A percentile compares a stretch with the other conserved stretches of the same genome.
These are phyloP conservation scores for Coracias cyanogaster DNA, from an alignment of 2,797 vertebrate species.

Conservation along the genomic window DNA sequence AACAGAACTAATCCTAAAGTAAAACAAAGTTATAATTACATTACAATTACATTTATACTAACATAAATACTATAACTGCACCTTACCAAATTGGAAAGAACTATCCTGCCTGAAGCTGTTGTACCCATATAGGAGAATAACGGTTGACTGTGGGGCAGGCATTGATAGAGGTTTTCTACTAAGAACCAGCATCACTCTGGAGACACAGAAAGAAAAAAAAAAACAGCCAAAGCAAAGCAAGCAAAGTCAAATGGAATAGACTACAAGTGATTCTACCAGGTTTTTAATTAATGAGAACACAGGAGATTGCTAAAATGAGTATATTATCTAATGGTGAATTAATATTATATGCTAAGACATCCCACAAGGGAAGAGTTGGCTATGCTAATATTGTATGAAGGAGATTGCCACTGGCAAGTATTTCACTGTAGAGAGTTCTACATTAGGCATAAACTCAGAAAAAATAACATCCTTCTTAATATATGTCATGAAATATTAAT, in stretches of 20 bases:
- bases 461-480: conserved; percentile 24
- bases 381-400: conserved; percentile 75
- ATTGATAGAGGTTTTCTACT: background rate
- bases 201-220: background rate
- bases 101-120: background rate
- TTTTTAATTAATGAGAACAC: conserved; percentile 77
- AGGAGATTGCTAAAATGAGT: conserved; percentile 71
- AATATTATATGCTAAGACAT: conserved; percentile 74
- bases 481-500: conserved; percentile 68
- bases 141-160: background rate
- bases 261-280: conserved; percentile 50
- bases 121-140: background rate
- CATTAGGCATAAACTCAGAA: conserved; percentile 60
- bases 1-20: background rate
- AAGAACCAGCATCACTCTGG: background rate
- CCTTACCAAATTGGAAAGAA: background rate
- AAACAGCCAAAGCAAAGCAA: background rate
- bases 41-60: background rate
- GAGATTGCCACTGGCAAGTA: conserved; percentile 72
- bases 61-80: background rate
- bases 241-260: conserved; percentile 29
- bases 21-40: background rate
- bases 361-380: conserved; percentile 73
- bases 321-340: conserved; percentile 74
- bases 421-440: conserved; percentile 65